Percentiles rank a stretch among this genome's conserved stretches.
Evolutionary conservation across 2,888 invertebrate genomes (phyloP).

Genomic region (Limnephilus rhombicus): DNA sequence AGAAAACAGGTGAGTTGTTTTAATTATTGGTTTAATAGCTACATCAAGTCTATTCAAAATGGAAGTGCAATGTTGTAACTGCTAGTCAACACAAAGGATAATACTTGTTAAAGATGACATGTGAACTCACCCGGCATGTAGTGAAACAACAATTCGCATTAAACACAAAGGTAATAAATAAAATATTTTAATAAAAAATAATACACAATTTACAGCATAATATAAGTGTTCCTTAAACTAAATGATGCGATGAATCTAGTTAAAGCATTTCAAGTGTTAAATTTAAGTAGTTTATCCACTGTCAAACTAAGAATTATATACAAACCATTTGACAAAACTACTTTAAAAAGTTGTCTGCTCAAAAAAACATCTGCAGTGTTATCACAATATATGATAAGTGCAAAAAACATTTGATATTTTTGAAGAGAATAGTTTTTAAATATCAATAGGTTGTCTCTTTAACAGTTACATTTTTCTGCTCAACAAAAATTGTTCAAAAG

Average conservation of each 20-base stretch:
- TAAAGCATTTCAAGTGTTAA: constrained; percentile 33
- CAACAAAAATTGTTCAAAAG: too few species aligned
- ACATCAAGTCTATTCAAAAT: constrained; percentile 59
- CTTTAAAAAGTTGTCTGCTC: background rate
- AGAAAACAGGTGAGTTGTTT: constrained; percentile 11
- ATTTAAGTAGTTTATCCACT: background rate
- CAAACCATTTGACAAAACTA: constrained; percentile 28
- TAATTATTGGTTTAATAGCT: constrained; percentile 43
- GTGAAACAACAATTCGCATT: constrained; percentile 7
- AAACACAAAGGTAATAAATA: constrained; percentile 21
- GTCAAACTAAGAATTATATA: constrained; percentile 24
- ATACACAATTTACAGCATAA: constrained; percentile 11
- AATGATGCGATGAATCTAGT: constrained; percentile 34
- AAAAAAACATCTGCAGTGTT: background rate
- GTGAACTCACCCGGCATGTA: background rate
- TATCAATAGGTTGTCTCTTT: background rate
- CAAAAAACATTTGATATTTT: background rate
- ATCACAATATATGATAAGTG: background rate
- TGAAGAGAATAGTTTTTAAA: background rate
- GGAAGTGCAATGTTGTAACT: constrained; percentile 63
- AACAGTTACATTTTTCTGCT: too few species aligned
- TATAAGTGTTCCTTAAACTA: constrained; percentile 22
- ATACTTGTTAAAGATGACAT: constrained; percentile 31
- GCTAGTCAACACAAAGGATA: constrained; percentile 55
- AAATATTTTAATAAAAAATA: background rate